A percentile compares a stretch with the other conserved stretches of the same genome.
Conservation (phyloP, 2,113 vertebrate species). For the Mus musculus region DNA sequence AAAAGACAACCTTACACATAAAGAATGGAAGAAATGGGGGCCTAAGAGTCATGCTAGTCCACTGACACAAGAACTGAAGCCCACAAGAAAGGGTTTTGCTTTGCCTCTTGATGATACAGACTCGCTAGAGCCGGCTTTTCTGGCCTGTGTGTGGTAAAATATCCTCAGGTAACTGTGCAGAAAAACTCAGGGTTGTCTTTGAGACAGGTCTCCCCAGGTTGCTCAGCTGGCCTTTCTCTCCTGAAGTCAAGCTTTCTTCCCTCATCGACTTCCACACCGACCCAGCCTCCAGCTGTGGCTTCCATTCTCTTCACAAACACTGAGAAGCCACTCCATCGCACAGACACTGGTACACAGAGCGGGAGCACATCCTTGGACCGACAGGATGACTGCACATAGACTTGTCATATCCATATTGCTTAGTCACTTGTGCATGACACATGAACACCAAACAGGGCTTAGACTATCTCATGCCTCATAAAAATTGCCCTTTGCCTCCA, state of each 20-base stretch:
- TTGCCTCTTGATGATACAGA: not conserved
- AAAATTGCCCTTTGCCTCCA: conserved; percentile 6
- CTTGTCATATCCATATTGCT: not conserved
- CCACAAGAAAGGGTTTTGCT: not conserved
- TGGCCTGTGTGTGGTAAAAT: not conserved
- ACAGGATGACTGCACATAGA: not conserved
- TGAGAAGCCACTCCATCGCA: not conserved
- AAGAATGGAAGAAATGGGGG: not conserved
- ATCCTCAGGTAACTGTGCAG: not conserved
- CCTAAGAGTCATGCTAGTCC: not conserved
- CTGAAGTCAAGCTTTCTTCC: not conserved
- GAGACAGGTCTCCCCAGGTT: not conserved
- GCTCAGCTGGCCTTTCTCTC: not conserved
- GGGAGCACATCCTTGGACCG: not conserved
- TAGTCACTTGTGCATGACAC: not conserved
- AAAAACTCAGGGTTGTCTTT: not conserved
- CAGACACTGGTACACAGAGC: not conserved
- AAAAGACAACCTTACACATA: not conserved
- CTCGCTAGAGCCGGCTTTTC: not conserved
- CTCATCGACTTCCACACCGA: not conserved
- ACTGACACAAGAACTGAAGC: not conserved
- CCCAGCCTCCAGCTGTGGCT: no score
- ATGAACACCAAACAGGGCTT: not conserved
- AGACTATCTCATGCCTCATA: not conserved
- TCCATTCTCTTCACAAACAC: not conserved